Evolutionary conservation across 1,140 invertebrate genomes (phyloP).

Genomic region (Limonius californicus): DNA sequence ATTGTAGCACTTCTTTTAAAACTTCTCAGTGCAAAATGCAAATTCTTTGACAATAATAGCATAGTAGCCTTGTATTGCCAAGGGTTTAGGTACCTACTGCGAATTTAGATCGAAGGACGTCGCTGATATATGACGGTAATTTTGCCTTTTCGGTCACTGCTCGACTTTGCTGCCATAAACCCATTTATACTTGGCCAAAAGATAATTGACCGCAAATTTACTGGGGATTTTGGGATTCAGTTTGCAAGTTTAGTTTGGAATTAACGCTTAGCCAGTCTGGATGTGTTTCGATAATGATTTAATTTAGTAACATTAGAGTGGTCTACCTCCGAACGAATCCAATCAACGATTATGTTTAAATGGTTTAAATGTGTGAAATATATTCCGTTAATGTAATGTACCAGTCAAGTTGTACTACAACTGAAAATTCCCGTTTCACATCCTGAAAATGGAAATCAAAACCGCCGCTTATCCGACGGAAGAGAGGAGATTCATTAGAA

Average conservation of each 20-base stretch:
- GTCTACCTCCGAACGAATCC: too few relatives aligned
- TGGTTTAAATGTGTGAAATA: too few relatives aligned
- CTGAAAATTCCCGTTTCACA: too few relatives aligned
- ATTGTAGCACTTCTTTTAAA: neutral
- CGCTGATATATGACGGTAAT: constrained; percentile 42
- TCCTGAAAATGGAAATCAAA: too few relatives aligned
- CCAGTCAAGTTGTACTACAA: too few relatives aligned
- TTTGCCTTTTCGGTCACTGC: constrained; percentile 38
- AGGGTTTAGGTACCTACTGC: constrained; percentile 19
- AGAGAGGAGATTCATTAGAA: too few relatives aligned
- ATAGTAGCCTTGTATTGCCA: neutral
- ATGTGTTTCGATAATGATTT: constrained; percentile 15
- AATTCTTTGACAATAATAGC: constrained; percentile 19
- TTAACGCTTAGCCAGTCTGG: constrained; percentile 15
- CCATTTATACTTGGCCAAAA: constrained; percentile 44
- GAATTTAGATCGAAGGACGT: constrained; percentile 30
- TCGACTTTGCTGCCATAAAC: constrained; percentile 41
- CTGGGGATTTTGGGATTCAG: constrained; percentile 37
- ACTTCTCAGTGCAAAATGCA: constrained; percentile 10
- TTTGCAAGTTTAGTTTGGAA: constrained; percentile 34
- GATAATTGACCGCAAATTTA: constrained; percentile 45
- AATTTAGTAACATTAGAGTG: neutral
- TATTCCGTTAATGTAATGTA: too few relatives aligned
- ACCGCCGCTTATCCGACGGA: too few relatives aligned
- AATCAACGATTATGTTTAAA: too few relatives aligned